A percentile compares a stretch with the other conserved stretches of the same genome.
Conservation (phyloP, 2,888 invertebrate genomes). For the Drosophila tripunctata region DNA sequence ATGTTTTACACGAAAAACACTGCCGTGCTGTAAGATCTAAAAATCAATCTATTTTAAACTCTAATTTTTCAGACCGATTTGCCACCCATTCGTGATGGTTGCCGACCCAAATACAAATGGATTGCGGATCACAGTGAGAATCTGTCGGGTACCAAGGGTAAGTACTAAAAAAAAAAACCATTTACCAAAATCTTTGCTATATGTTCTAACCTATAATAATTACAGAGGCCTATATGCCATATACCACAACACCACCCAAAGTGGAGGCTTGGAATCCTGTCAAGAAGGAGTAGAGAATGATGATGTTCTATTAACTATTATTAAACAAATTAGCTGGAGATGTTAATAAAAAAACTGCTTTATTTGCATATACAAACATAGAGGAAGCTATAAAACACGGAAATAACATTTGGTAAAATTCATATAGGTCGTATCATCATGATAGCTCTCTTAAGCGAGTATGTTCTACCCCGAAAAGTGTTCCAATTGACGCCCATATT, state of each 20-base stretch:
- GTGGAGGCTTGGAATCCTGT: constrained; percentile 92
- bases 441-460: neutral
- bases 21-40: neutral
- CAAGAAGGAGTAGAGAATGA: constrained; percentile 63
- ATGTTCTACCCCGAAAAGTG: neutral
- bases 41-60: neutral
- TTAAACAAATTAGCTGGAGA: constrained; percentile 15
- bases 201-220: neutral
- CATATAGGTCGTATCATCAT: neutral
- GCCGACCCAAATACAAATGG: constrained; percentile 93
- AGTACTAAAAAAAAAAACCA: neutral
- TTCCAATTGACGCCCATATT: neutral
- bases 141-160: constrained; percentile 90
- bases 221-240: constrained; percentile 92
- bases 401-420: too few relatives aligned
- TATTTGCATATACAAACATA: too few relatives aligned
- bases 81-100: constrained; percentile 86
- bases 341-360: constrained; percentile 4
- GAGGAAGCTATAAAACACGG: too few relatives aligned
- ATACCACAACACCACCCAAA: constrained; percentile 94
- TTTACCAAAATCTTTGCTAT: neutral
- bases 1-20: too few relatives aligned
- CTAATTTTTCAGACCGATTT: constrained; percentile 83
- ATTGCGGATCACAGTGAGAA: constrained; percentile 94
- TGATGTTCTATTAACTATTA: constrained; percentile 28